phyloP scores from a whole-genome alignment of 2,113 vertebrate genomes.

The Ictalurus punctatus region DNA sequence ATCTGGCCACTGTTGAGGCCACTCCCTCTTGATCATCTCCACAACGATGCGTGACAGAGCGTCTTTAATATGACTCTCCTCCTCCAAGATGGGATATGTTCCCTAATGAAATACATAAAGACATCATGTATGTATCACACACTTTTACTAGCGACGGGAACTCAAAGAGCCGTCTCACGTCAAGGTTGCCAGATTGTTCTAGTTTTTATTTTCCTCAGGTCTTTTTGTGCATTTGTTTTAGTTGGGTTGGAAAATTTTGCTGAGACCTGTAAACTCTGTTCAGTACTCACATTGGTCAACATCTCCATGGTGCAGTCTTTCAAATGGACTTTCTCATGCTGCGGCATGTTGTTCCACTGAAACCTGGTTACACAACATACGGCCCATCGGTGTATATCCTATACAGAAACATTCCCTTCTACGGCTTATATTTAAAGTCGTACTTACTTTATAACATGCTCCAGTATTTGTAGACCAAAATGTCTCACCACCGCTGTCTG shows the following conservation, averaged over 20 bases:
- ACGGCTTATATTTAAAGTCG: background rate
- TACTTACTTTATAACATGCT: slow-evolving; percentile 96
- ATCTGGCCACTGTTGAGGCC: slow-evolving; percentile 97
- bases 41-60: slow-evolving; percentile 91
- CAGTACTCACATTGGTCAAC: slow-evolving; percentile 76
- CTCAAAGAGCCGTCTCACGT: too few relatives aligned
- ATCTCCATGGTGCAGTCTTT: slow-evolving; percentile 94
- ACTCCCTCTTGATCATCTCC: slow-evolving; percentile 98
- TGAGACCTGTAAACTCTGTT: background rate
- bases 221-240: too few relatives aligned
- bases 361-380: slow-evolving; percentile 72
- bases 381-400: background rate
- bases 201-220: background rate
- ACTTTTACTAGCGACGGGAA: background rate
- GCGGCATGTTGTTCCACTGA: slow-evolving; percentile 92
- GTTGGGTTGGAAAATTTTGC: background rate
- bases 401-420: background rate
- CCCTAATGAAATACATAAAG: slow-evolving; percentile 72
- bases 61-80: slow-evolving; percentile 96
- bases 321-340: slow-evolving; percentile 86
- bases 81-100: slow-evolving; percentile 86
- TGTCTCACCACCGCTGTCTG: slow-evolving; percentile 90
- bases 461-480: slow-evolving; percentile 95
- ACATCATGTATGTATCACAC: background rate
- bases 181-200: background rate